Evolutionary conservation across 2,113 vertebrate species (phyloP), one percentile per base, ranked within the genome.

Genomic region (Thermophis baileyi): DNA sequence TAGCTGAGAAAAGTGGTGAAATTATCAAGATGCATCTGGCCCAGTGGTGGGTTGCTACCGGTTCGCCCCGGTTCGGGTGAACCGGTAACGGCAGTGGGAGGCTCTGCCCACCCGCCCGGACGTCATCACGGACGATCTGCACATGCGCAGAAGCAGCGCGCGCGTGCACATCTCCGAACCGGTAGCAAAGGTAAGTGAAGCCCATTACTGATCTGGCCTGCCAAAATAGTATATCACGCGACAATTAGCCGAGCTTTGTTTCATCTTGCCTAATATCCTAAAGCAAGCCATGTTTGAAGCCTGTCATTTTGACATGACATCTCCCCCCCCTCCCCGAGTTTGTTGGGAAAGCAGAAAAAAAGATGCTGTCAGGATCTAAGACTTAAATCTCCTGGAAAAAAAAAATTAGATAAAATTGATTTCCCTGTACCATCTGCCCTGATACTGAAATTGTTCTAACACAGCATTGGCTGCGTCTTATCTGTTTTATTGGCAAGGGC

Each of bases 261-360:
- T 74, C 30, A 35, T 74, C 63, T 74, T n/a, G 63, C 63, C 69
- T 74, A 40, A 74, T 35, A 40, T 40, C n/a, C 69, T 18, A 74
- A 74, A 74, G 69, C 16, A 20, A 74, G 16, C 69, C 14, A 7
- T 74, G 14, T 35, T 74, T 74, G n/a, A 74, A 35, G n/a, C 69
- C 30, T 74, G 69, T 74, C 16, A 3, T 20, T 74, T 74, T 8
- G 69, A 1, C 16, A 7, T 74, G n/a, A 35, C n/a, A 2, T 35
- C 30, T 74, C 14, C 2, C 2, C 2, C 6, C 0, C 0, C 6
- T 1, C 20, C 20, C 30, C 0, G 1, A 74, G 16, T 35, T 74
- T 18, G 14, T 7, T 1, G 6, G 6, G 69, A 35, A 74, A 74
- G 14, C n/a, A 7, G n/a, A 8, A 20, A 55, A 22, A 74, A 74